Evolutionary conservation across 2,888 invertebrate species (phyloP).

Genomic region (Drosophila cognata): DNA sequence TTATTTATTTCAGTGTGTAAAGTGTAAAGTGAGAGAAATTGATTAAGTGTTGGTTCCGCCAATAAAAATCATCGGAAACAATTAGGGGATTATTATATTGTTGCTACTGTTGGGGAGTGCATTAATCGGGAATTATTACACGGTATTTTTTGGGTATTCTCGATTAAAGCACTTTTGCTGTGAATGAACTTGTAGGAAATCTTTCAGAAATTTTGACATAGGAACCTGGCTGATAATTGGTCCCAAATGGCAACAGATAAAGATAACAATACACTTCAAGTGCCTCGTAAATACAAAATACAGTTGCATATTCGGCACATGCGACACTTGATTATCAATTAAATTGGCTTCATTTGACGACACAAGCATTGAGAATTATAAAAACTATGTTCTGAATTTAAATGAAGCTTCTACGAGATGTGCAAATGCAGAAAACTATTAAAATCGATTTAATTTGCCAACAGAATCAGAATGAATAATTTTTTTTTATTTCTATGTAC

Average conservation of each 20-base stretch:
- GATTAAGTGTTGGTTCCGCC: not conserved
- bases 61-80: not conserved
- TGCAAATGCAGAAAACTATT: not conserved
- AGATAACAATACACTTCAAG: slow-evolving; percentile 28
- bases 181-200: slow-evolving; percentile 67
- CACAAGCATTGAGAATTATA: not conserved
- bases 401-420: not conserved
- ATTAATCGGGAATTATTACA: not conserved
- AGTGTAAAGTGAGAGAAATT: not conserved
- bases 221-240: not conserved
- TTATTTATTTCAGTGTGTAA: not conserved
- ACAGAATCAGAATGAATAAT: not conserved
- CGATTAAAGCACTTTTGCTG: not conserved
- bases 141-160: not conserved
- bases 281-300: slow-evolving; percentile 18
- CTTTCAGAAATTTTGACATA: slow-evolving; percentile 32
- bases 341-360: slow-evolving; percentile 9
- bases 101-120: not conserved
- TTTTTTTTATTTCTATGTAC: not conserved
- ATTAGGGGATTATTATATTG: not conserved
- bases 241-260: slow-evolving; percentile 7
- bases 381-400: slow-evolving; percentile 16
- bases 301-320: slow-evolving; percentile 1
- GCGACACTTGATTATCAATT: slow-evolving; percentile 26
- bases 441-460: not conserved